Evolutionary conservation across 2,797 vertebrate species (phyloP).

Genomic region (Falco concolor): DNA sequence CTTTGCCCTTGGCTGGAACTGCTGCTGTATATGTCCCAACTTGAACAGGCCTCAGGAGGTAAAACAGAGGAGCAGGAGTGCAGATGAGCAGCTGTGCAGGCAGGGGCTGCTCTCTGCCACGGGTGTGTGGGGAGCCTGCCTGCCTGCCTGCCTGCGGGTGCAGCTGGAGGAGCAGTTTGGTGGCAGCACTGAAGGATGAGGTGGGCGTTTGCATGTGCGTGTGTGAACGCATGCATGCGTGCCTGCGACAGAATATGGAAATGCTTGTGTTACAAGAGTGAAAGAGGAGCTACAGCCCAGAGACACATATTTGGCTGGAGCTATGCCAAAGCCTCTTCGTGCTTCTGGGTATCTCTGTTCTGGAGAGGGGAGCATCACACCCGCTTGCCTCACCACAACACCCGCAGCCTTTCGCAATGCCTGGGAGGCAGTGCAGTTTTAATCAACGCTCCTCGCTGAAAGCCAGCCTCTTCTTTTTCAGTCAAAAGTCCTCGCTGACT

Average conservation of each 20-base stretch:
- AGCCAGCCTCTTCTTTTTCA: neutral
- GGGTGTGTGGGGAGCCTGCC: neutral
- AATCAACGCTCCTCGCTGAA: neutral
- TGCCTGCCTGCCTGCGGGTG: neutral
- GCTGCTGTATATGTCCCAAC: neutral
- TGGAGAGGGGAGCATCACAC: accelerated
- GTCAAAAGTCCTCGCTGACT: neutral
- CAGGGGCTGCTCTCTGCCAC: neutral
- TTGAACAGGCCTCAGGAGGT: neutral
- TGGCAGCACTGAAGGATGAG: neutral
- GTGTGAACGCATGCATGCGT: neutral
- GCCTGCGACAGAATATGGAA: neutral
- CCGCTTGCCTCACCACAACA: accelerated
- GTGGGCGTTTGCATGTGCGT: neutral
- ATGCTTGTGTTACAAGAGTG: neutral
- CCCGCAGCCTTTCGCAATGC: neutral
- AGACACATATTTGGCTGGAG: neutral
- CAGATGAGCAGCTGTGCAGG: neutral
- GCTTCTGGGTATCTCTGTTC: neutral
- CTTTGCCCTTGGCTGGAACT: neutral
- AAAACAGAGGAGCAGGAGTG: neutral
- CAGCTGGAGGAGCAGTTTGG: neutral
- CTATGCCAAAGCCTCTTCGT: neutral
- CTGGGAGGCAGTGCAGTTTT: neutral
- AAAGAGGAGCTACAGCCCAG: neutral